phyloP scores from a whole-genome alignment of 2,888 invertebrate species.

The Drosophila aldrichi region DNA sequence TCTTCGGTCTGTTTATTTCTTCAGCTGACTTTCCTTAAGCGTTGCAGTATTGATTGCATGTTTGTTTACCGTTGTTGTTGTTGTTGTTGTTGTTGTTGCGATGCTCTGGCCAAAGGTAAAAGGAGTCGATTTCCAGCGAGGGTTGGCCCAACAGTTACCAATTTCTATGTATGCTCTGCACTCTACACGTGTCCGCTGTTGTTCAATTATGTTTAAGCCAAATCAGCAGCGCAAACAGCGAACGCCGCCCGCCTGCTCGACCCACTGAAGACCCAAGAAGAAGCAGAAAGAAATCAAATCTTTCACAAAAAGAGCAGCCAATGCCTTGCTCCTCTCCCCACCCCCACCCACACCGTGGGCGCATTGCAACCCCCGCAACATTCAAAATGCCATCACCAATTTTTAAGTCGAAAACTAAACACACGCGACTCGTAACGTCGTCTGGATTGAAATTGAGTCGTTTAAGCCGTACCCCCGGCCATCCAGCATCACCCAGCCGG shows the following conservation, averaged over 20 bases:
- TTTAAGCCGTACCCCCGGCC: conserved; percentile 31
- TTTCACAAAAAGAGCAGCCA: conserved; percentile 37
- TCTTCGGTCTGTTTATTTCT: background rate
- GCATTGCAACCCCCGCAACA: conserved; percentile 15
- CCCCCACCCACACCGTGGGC: background rate
- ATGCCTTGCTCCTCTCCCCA: background rate
- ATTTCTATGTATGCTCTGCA: conserved; percentile 25
- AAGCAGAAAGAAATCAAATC: background rate
- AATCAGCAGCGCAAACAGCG: conserved; percentile 76
- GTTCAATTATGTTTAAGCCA: conserved; percentile 82
- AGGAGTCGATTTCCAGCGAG: conserved; percentile 48
- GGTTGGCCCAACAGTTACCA: conserved; percentile 61
- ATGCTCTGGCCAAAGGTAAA: conserved; percentile 39
- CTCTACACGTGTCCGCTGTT: conserved; percentile 79
- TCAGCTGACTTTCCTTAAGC: conserved; percentile 12
- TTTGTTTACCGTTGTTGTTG: conserved; percentile 32
- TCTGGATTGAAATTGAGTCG: conserved; percentile 69
- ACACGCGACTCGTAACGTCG: conserved; percentile 57
- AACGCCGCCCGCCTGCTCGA: no score
- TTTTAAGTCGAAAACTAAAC: conserved; percentile 69
- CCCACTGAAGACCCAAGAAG: background rate
- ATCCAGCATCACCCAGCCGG: background rate
- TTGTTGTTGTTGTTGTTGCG: conserved; percentile 10
- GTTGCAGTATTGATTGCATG: conserved; percentile 53
- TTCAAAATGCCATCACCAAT: conserved; percentile 45